Base-by-base conservation (phyloP, 1,140 invertebrate genomes). In the Venturia canescens region DNA sequence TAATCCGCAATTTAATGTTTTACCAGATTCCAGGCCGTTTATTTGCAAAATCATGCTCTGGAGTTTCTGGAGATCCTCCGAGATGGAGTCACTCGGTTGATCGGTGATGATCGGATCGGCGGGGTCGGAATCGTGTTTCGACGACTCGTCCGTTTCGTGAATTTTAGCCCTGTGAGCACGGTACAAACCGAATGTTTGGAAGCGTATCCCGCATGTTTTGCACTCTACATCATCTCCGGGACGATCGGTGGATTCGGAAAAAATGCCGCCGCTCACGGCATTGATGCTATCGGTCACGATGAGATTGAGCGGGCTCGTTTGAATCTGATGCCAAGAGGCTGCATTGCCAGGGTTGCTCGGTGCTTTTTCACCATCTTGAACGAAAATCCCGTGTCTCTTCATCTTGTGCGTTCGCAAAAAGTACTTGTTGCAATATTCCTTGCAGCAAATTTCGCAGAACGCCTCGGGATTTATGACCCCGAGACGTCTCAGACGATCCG, bases 401-500 rank as follows among this genome's bases (percentile, higher is more conserved):
- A 97, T 94, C 85, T 98, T 97, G 89, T 99, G 98, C 21, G 97
- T 98, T 38, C 97, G 94, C 23, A 99, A 90, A 88, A 98, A 98
- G 87, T 98, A 98, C 88, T 98, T 98, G 89, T 98, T 99, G 90
- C 96, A 97, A 89, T 98, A 97, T 92, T 98, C 98, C 89, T 98
- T 98, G 88, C 96, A 97, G 88, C 98, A 99, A 67, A 98, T 94
- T 87, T 98, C 97, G 91, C 98, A 99, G 88, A 98, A 98, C 16
- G 97, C 96, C 85, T 98, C 97, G 2, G 96, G 94, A 89, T 97
- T 97, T 82, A 96, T 95, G 0, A 98, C 95, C 13, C 96, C 96
- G 34, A 97, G 91, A 79, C 95, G 94, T 3, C 95, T 93, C 15
- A 97, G 90, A 26, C 94, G 94, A 70, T 97, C 96, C 1, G 91